Evolutionary conservation across 2,797 vertebrate species (phyloP), one percentile per base, ranked within the genome.

Genomic region (Babyrousa celebensis): DNA sequence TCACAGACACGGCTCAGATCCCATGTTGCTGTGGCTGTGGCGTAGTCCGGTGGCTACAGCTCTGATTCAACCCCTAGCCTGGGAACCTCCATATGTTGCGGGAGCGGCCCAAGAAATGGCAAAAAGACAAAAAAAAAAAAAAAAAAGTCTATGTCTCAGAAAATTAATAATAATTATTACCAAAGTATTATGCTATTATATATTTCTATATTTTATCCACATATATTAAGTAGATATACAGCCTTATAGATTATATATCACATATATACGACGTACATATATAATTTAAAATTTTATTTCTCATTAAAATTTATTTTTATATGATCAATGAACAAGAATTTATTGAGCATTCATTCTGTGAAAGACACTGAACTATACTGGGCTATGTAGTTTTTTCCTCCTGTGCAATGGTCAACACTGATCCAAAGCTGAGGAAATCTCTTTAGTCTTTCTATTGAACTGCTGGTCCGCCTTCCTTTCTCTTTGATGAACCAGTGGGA

Each of bases 271-370:
- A 48, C 43, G 78, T 25, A 0, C 29, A 85, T 65, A 40, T 80
- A 43, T 54, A 86, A 90, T 43, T 89, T 40, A 88, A 88, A 72
- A 32, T 71, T 91, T 91, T 93, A 95, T 80, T 95, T 91, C 52
- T 92, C 83, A 88, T 88, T 86, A 85, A 70, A 85, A 56, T 54
- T 92, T 56, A 70, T 83, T 92, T 10, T 83, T 65, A 85, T n/a
- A 32, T 90, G 36, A 82, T 67, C 21, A 78, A 63, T 43, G 82
- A 77, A 27, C 25, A 85, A 54, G 27, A 36, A 75, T 87, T 94
- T 92, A 83, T 18, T n/a, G 25, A 63, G 4, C 8, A 72, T 3
- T 75, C 23, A 88, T 85, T 62, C 29, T 77, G n/a, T 65, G 14
- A 56, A 83, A 85, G 54, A 82, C 27, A 75, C 20, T 71, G n/a